A percentile compares a stretch with the other conserved stretches of the same genome.
phyloP scores from a whole-genome alignment of 2,113 vertebrate genomes.

The Daubentonia madagascariensis region DNA sequence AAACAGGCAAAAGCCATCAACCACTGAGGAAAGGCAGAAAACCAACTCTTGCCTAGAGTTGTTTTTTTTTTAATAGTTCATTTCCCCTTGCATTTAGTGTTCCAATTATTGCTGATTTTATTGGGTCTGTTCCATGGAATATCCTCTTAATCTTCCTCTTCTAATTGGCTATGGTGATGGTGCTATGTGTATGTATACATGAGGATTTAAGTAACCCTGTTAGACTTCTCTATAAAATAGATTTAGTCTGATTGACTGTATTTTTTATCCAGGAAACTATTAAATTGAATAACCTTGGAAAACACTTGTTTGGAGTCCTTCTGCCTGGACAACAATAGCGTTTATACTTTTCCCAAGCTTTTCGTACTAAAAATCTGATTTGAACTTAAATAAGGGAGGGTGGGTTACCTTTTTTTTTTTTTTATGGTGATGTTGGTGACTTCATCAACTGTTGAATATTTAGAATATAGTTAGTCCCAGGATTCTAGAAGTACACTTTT shows the following conservation, averaged over 20 bases:
- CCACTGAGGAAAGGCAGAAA: neutral
- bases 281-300: neutral
- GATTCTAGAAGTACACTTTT: neutral
- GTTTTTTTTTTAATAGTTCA: neutral
- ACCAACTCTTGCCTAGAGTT: neutral
- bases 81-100: neutral
- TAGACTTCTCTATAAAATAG: neutral
- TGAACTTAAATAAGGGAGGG: neutral
- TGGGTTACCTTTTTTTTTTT: neutral
- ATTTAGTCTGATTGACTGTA: neutral
- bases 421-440: neutral
- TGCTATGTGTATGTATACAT: neutral
- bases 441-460: constrained; percentile 3
- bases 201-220: neutral
- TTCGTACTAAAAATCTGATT: neutral
- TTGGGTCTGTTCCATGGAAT: neutral
- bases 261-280: neutral
- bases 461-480: constrained; percentile 1
- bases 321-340: neutral
- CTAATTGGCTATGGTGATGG: neutral
- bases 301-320: neutral
- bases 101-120: neutral
- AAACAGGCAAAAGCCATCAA: neutral
- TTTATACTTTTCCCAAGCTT: neutral
- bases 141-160: neutral